Conservation (phyloP, 2,797 vertebrate species). For the Poecilia gillii region DNA sequence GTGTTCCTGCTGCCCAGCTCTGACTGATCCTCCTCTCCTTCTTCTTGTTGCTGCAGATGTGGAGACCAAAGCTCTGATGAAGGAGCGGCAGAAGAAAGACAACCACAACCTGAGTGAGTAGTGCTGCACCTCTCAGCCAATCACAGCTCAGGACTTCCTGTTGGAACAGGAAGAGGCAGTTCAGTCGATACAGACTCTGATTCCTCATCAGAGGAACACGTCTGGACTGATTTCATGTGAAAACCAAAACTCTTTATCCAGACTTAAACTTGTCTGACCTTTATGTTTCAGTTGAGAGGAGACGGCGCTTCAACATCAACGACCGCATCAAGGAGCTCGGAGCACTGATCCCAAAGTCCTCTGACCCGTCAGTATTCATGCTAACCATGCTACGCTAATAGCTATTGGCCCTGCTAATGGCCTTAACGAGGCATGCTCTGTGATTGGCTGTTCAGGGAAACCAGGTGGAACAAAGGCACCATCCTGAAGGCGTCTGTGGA, state of each 20-base stretch:
- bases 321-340: slow-evolving; percentile 92
- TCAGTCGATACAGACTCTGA: too few species aligned
- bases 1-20: background rate
- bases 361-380: slow-evolving; percentile 85
- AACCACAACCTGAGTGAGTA: slow-evolving; percentile 92
- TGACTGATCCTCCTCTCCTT: background rate
- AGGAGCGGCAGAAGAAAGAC: slow-evolving; percentile 92
- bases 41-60: slow-evolving; percentile 58
- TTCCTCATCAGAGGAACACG: background rate
- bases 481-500: slow-evolving; percentile 93
- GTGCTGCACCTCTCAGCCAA: background rate
- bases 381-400: background rate
- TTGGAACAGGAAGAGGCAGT: background rate
- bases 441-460: slow-evolving; percentile 80
- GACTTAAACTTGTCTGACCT: too few species aligned
- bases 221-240: background rate
- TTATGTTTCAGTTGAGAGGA: slow-evolving; percentile 83
- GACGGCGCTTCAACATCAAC: slow-evolving; percentile 92
- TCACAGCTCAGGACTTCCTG: background rate
- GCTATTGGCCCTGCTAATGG: background rate
- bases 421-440: slow-evolving; percentile 26
- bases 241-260: too few species aligned
- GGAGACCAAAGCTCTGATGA: slow-evolving; percentile 85
- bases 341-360: slow-evolving; percentile 87
- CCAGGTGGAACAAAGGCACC: slow-evolving; percentile 93